Evolutionary conservation across 64 coral and sea anemone species (phyloP).

Genomic region (Platygyra sinensis): DNA sequence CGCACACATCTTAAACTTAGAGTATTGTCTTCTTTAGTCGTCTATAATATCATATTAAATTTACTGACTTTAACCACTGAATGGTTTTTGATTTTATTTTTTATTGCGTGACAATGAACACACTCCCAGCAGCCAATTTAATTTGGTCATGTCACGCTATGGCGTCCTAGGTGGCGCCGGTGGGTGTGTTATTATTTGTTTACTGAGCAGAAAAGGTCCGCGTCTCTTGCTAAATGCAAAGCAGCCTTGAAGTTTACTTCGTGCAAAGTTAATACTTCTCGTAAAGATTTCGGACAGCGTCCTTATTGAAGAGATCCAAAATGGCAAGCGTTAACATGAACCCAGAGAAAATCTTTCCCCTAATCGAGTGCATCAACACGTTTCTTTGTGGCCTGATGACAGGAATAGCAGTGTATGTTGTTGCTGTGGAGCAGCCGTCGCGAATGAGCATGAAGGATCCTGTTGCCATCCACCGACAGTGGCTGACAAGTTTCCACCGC

Average conservation of each 20-base stretch:
- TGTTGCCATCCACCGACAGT: slow-evolving; percentile 18
- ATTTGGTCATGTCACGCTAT: neutral
- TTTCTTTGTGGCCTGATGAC: slow-evolving; percentile 19
- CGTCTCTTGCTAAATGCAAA: neutral
- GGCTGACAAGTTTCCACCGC: slow-evolving; percentile 29
- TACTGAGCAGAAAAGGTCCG: neutral
- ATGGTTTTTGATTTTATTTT: too few species aligned
- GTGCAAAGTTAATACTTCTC: too few species aligned
- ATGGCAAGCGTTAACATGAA: neutral
- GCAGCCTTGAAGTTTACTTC: neutral
- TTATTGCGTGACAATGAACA: too few species aligned
- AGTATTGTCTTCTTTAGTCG: too few species aligned
- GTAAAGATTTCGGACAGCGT: neutral
- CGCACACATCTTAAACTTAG: too few species aligned
- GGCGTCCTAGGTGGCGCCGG: neutral
- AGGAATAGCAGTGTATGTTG: slow-evolving; percentile 6
- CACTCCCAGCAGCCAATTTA: too few species aligned
- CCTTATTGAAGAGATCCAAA: neutral
- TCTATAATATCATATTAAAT: too few species aligned
- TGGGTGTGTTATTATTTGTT: slow-evolving; percentile 24
- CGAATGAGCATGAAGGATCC: slow-evolving; percentile 31
- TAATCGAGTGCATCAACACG: slow-evolving; percentile 6
- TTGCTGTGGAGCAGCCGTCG: slow-evolving; percentile 16
- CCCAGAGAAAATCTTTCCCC: neutral
- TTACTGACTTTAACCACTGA: too few species aligned